Conservation (phyloP, 1,140 invertebrate genomes). For the Drosophila kohkoa region DNA sequence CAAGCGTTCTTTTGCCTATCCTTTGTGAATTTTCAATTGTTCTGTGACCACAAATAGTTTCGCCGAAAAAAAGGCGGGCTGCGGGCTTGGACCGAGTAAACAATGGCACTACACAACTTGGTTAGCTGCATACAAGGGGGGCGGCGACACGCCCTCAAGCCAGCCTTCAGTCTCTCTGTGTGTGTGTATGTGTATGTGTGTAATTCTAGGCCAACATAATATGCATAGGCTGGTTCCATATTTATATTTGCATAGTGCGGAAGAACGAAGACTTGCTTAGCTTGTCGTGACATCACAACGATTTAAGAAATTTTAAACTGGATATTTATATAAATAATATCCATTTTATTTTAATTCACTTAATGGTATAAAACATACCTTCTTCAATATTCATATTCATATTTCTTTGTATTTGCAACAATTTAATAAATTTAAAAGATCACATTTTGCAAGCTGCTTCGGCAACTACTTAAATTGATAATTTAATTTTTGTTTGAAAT, state of each 20-base stretch:
- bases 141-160: not conserved
- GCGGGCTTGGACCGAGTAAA: constrained; percentile 24
- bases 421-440: too few relatives aligned
- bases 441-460: too few relatives aligned
- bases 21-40: constrained; percentile 46
- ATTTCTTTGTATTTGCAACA: too few relatives aligned
- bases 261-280: not conserved
- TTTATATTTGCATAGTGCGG: constrained; percentile 3
- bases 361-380: too few relatives aligned
- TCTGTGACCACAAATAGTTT: constrained; percentile 44
- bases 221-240: constrained; percentile 13
- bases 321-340: too few relatives aligned
- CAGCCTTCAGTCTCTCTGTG: not conserved
- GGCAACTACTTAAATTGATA: too few relatives aligned
- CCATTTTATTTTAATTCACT: too few relatives aligned
- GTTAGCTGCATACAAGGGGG: not conserved
- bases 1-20: constrained; percentile 25
- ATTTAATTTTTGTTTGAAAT: too few relatives aligned
- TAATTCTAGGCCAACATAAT: constrained; percentile 27
- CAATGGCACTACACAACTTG: constrained; percentile 24
- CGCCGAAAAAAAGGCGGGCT: constrained; percentile 20
- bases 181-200: not conserved
- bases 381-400: too few relatives aligned
- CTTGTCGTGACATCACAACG: not conserved
- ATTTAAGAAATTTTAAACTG: not conserved